Evolutionary conservation across 1,140 invertebrate species (phyloP).

Genomic region (Lepidotrigona ventralis): DNA sequence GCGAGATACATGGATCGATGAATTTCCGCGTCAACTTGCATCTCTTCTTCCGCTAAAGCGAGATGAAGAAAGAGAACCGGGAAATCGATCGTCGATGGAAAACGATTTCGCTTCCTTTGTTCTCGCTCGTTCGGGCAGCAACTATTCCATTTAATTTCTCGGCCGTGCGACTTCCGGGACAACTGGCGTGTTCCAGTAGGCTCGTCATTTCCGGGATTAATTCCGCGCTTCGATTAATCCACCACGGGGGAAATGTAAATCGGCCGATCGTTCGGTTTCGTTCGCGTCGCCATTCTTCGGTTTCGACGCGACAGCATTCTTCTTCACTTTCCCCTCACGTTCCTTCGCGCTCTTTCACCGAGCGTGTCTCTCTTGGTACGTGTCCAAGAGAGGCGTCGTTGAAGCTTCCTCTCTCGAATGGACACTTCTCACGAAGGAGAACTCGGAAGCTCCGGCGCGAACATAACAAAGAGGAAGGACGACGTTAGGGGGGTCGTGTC

Average conservation of each 20-base stretch:
- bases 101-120: neutral
- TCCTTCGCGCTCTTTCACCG: neutral
- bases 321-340: neutral
- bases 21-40: conserved; percentile 4
- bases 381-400: neutral
- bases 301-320: neutral
- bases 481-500: neutral
- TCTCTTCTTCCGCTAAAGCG: neutral
- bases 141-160: neutral
- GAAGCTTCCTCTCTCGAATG: neutral
- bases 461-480: neutral
- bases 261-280: neutral
- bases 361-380: neutral
- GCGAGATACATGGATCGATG: conserved; percentile 11
- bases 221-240: neutral
- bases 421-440: neutral
- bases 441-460: neutral
- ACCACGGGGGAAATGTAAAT: neutral
- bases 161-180: conserved; percentile 2
- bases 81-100: neutral
- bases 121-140: neutral
- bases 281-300: neutral
- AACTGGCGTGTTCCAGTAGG: conserved; percentile 11
- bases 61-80: neutral
- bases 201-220: conserved; percentile 9